Conservation (phyloP, 1,140 invertebrate genomes). For the Caenorhabditis elegans region WBcel235 BX284606.5:16745501-16746000, state of each 20-base stretch:
- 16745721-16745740: no score
- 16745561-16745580: no score
- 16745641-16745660: not conserved
- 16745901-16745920: not conserved
- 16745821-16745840: not conserved
- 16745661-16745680: not conserved
- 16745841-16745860: not conserved
- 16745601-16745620: no score
- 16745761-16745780: not conserved
- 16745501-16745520: no score
- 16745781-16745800: not conserved
- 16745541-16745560: no score
- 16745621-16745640: no score
- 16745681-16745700: not conserved
- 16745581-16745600: no score
- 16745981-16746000: not conserved
- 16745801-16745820: not conserved
- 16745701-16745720: not conserved
- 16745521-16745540: no score
- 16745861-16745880: not conserved
- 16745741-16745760: not conserved
- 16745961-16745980: not conserved
- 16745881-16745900: not conserved
- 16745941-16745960: not conserved
- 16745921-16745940: not conserved